Conservation (phyloP, 2,888 invertebrate genomes). For the Meliscaeva auricollis region DNA sequence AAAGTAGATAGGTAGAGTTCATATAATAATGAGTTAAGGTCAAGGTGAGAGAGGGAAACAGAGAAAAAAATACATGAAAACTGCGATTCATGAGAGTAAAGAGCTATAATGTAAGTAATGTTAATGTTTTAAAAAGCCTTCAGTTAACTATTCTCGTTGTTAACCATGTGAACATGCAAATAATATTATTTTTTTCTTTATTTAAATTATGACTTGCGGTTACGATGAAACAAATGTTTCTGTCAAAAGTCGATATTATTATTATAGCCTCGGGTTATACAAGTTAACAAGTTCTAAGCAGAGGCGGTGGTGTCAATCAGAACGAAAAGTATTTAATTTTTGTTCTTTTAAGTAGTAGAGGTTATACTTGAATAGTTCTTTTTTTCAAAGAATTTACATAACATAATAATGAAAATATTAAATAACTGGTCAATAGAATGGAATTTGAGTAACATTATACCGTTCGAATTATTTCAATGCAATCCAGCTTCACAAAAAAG, state of each 20-base stretch:
- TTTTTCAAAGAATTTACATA: background rate
- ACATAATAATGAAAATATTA: too few species aligned
- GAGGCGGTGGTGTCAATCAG: constrained; percentile 23
- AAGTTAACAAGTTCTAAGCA: constrained; percentile 29
- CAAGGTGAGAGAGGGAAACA: constrained; percentile 57
- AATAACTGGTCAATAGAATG: too few species aligned
- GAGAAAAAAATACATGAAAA: background rate
- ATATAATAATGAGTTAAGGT: constrained; percentile 55
- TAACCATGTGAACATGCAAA: constrained; percentile 43
- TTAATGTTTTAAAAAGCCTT: constrained; percentile 60
- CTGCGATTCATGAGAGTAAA: constrained; percentile 32
- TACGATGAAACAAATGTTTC: constrained; percentile 40
- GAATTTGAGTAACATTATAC: too few species aligned
- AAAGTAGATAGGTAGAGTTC: constrained; percentile 40
- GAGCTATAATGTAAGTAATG: constrained; percentile 18
- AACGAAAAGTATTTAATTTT: constrained; percentile 34
- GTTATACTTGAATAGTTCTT: background rate
- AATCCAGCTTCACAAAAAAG: too few species aligned
- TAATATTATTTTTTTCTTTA: constrained; percentile 19
- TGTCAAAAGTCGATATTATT: constrained; percentile 17
- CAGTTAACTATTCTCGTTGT: constrained; percentile 41
- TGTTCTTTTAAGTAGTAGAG: background rate
- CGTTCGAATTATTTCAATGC: too few species aligned
- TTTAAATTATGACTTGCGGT: constrained; percentile 32
- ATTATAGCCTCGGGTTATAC: constrained; percentile 36